phyloP scores from a whole-genome alignment of 2,113 vertebrate species.

The Ginglymostoma cirratum region DNA sequence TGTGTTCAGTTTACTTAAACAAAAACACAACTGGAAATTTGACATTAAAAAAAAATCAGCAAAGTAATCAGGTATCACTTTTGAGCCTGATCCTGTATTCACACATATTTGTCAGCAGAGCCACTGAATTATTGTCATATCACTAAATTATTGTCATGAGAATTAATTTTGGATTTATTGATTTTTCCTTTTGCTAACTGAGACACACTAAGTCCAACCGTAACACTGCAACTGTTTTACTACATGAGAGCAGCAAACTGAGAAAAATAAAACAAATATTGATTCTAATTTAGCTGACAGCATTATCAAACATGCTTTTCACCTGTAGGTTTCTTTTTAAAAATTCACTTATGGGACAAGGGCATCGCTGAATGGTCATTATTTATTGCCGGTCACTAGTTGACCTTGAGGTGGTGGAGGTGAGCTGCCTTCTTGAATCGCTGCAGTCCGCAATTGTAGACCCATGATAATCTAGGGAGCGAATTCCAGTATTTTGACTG shows the following conservation, averaged over 20 bases:
- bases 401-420: too few relatives aligned
- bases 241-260: background rate
- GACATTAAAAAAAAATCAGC: background rate
- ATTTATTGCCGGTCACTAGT: too few relatives aligned
- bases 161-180: background rate
- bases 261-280: background rate
- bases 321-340: background rate
- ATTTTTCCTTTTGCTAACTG: background rate
- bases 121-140: too few relatives aligned
- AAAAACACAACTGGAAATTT: background rate
- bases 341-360: too few relatives aligned
- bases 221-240: background rate
- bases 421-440: too few relatives aligned
- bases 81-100: background rate
- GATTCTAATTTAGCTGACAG: background rate
- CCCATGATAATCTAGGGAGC: too few relatives aligned
- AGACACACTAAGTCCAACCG: background rate
- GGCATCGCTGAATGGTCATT: too few relatives aligned
- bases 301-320: background rate
- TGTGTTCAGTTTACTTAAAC: too few relatives aligned
- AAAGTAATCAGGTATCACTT: background rate
- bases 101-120: background rate
- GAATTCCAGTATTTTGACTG: too few relatives aligned
- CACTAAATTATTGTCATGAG: too few relatives aligned
- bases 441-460: too few relatives aligned